Conservation (phyloP, 2,113 vertebrate genomes). For the Axis porcinus region DNA sequence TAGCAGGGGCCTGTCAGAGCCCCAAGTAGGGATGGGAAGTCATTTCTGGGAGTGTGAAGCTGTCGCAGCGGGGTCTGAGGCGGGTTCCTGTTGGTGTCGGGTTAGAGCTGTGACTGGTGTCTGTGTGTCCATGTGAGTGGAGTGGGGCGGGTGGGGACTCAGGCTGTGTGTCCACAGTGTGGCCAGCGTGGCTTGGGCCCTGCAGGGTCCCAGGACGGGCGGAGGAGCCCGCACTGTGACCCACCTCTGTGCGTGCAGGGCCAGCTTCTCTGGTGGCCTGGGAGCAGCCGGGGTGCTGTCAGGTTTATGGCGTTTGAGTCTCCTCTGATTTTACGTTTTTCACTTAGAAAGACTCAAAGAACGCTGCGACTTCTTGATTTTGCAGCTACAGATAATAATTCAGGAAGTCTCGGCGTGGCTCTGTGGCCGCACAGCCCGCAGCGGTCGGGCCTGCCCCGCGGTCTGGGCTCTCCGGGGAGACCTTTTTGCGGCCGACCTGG, state of each 20-base stretch:
- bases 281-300: neutral
- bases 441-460: neutral
- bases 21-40: neutral
- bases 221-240: neutral
- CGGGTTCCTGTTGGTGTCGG: neutral
- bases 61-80: no score
- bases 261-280: neutral
- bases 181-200: accelerated
- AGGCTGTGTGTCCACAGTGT: neutral
- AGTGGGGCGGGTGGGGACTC: neutral
- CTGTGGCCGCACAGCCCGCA: neutral
- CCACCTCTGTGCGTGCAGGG: neutral
- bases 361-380: neutral
- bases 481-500: neutral
- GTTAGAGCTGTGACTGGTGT: accelerated
- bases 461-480: neutral
- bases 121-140: neutral
- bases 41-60: neutral
- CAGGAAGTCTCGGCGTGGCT: neutral
- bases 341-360: neutral
- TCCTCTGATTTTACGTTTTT: neutral
- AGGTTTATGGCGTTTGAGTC: neutral
- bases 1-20: neutral
- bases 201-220: accelerated
- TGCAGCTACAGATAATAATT: neutral